Evolutionary conservation across 2,888 invertebrate species (phyloP).

Genomic region (Nyleta sp.): DNA sequence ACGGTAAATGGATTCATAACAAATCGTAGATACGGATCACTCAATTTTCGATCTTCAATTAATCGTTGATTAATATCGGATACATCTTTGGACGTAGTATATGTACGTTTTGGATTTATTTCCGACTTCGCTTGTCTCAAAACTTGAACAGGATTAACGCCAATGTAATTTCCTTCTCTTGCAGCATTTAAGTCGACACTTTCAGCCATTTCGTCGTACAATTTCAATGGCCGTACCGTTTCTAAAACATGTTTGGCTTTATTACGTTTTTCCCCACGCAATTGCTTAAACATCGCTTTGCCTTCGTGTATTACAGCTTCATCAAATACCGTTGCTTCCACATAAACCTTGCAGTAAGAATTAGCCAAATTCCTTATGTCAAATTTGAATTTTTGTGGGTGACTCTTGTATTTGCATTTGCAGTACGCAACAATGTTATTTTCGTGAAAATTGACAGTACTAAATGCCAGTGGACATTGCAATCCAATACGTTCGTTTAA

Average conservation of each 20-base stretch:
- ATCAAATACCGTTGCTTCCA: neutral
- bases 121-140: constrained; percentile 1
- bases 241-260: neutral
- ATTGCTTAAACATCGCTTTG: neutral
- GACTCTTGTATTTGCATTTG: neutral
- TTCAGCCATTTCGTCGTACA: neutral
- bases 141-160: neutral
- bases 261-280: neutral
- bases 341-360: neutral
- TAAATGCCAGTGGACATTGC: neutral
- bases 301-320: neutral
- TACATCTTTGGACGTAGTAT: constrained; percentile 4
- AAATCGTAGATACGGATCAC: constrained; percentile 5
- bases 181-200: neutral
- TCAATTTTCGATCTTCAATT: neutral
- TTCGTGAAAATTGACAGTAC: neutral
- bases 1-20: neutral
- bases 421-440: neutral
- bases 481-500: neutral
- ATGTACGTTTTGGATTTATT: neutral
- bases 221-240: neutral
- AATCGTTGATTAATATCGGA: constrained; percentile 23
- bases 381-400: neutral
- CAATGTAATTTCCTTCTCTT: neutral
- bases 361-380: neutral